Conservation (phyloP, 2,113 vertebrate species). For the Poicephalus meyeri region DNA sequence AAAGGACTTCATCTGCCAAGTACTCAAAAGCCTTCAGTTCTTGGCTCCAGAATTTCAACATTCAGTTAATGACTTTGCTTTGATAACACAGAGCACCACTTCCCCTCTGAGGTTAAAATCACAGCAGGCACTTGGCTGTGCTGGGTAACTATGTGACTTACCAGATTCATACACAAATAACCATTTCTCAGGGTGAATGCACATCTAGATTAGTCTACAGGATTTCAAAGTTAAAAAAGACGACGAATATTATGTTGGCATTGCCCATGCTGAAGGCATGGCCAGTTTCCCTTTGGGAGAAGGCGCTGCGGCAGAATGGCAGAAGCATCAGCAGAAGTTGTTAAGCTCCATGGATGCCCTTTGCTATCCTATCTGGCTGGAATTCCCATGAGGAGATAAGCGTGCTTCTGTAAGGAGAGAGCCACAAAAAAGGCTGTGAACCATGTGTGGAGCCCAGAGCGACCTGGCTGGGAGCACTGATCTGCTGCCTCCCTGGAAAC, state of each 20-base stretch:
- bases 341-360: fast-evolving
- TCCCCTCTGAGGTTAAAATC: not conserved
- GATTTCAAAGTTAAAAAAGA: not conserved
- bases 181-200: not conserved
- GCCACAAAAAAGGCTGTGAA: not conserved
- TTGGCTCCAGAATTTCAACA: not conserved
- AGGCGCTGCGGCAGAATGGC: too few relatives aligned
- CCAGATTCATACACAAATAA: not conserved
- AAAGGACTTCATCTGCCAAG: not conserved
- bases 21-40: not conserved
- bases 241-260: fast-evolving
- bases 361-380: not conserved
- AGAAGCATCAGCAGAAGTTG: not conserved
- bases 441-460: fast-evolving
- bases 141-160: not conserved
- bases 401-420: fast-evolving
- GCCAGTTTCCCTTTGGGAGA: not conserved
- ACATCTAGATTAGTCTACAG: not conserved
- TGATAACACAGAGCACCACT: not conserved
- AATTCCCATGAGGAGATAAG: fast-evolving
- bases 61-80: not conserved
- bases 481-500: not conserved
- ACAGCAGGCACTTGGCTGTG: not conserved
- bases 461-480: fast-evolving
- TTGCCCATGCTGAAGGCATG: not conserved